Conservation (phyloP, 2,113 vertebrate genomes). For the Oxyruncus cristatus region DNA sequence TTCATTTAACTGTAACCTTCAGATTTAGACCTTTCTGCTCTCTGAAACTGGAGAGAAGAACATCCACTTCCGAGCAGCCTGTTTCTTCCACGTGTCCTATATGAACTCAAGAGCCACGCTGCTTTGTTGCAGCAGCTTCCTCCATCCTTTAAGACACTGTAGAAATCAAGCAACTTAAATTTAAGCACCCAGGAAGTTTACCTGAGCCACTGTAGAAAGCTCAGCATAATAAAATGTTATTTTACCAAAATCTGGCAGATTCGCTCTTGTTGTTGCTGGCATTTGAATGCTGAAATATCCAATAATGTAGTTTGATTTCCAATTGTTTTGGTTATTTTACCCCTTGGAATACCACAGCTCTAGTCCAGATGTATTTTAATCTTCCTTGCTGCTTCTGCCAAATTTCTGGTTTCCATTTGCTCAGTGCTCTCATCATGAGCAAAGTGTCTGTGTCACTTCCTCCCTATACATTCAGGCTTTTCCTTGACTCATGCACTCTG, state of each 20-base stretch:
- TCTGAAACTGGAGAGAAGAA: background rate
- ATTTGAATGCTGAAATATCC: background rate
- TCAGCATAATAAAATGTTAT: background rate
- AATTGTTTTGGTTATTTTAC: conserved; percentile 1
- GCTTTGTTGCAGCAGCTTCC: background rate
- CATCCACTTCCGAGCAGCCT: background rate
- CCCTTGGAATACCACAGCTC: conserved; percentile 17
- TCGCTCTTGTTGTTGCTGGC: background rate
- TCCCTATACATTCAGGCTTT: background rate
- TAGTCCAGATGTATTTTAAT: conserved; percentile 41
- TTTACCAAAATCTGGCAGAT: background rate
- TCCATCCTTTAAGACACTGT: background rate
- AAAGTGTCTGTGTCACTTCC: conserved; percentile 35
- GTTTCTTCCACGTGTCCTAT: background rate
- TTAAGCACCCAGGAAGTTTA: background rate
- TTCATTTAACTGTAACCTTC: background rate
- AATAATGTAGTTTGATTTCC: background rate
- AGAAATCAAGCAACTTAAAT: background rate
- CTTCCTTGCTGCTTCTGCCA: conserved; percentile 36
- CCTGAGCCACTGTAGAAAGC: background rate
- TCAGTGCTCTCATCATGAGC: background rate
- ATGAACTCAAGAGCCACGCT: background rate
- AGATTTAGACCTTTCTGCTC: background rate
- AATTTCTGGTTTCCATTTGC: conserved; percentile 46
- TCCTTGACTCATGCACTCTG: background rate